These are phyloP conservation scores for Drosophila austrosaltans DNA, from an alignment of 2,888 invertebrate species.

Conservation along the genomic window DNA sequence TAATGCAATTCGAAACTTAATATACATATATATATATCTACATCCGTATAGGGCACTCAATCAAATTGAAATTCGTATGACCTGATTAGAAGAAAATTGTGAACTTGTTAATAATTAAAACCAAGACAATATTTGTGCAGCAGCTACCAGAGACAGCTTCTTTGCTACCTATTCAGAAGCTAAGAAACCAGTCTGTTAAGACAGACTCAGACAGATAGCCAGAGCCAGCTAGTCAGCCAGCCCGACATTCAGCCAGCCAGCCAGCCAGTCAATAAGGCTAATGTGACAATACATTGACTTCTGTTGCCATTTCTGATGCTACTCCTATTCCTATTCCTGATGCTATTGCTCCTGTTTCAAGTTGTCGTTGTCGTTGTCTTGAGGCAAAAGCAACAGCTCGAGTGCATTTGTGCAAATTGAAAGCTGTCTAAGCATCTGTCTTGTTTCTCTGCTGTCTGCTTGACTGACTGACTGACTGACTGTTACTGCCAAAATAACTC, in stretches of 20 bases:
- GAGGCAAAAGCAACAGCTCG: conserved; percentile 50
- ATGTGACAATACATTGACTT: conserved; percentile 51
- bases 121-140: conserved; percentile 37
- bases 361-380: conserved; percentile 37
- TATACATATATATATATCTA: neutral
- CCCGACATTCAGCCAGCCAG: conserved; percentile 17
- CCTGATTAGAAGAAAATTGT: conserved; percentile 46
- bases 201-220: conserved; percentile 11
- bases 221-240: neutral
- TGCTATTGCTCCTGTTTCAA: neutral
- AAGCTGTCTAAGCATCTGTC: conserved; percentile 60
- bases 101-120: conserved; percentile 59
- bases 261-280: conserved; percentile 40
- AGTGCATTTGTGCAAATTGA: conserved; percentile 72
- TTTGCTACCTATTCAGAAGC: conserved; percentile 31
- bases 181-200: conserved; percentile 7
- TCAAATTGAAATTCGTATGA: conserved; percentile 42
- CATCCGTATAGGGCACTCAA: conserved; percentile 28
- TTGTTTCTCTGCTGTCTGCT: conserved; percentile 20
- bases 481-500: conserved; percentile 48
- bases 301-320: conserved; percentile 9
- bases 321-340: neutral
- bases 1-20: conserved; percentile 15
- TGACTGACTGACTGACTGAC: conserved; percentile 15
- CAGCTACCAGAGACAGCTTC: conserved; percentile 1